Conservation (phyloP, 2,797 vertebrate genomes). For the Scomberomorus guttatus region DNA sequence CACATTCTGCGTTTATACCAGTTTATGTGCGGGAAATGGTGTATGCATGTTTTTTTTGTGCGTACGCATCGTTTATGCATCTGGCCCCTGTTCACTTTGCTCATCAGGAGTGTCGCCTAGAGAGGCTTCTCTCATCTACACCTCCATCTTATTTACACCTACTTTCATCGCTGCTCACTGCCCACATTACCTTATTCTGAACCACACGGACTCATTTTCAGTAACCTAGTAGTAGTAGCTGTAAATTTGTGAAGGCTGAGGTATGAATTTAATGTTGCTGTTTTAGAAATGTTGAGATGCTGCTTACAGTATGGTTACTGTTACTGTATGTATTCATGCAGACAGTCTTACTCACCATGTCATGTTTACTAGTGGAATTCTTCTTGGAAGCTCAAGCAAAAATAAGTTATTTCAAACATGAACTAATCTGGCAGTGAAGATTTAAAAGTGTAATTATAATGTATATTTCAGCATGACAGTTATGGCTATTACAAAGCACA, state of each 20-base stretch:
- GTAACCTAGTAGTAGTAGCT: not conserved
- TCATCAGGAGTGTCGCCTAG: conserved; percentile 48
- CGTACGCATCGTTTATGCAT: too few species aligned
- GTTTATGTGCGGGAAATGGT: too few species aligned
- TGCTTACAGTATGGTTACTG: not conserved
- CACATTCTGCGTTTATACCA: too few species aligned
- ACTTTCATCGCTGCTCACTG: conserved; percentile 31
- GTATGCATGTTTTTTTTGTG: too few species aligned
- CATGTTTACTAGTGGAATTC: not conserved
- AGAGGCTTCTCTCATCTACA: conserved; percentile 30
- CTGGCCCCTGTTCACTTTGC: conserved; percentile 49
- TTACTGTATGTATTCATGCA: not conserved
- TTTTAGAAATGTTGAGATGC: not conserved
- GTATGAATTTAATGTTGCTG: not conserved
- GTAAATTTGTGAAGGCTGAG: not conserved
- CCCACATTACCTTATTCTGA: conserved; percentile 14
- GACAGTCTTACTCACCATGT: not conserved
- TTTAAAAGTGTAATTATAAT: not conserved
- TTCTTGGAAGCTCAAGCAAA: not conserved
- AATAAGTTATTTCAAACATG: not conserved
- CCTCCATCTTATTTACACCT: conserved; percentile 3
- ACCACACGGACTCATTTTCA: conserved; percentile 5
- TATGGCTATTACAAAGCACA: not conserved
- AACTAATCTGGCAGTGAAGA: not conserved
- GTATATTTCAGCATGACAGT: not conserved